Percentiles rank a stretch among this genome's conserved stretches.
phyloP scores from a whole-genome alignment of 2,113 vertebrate genomes.

The Gambusia affinis region DNA sequence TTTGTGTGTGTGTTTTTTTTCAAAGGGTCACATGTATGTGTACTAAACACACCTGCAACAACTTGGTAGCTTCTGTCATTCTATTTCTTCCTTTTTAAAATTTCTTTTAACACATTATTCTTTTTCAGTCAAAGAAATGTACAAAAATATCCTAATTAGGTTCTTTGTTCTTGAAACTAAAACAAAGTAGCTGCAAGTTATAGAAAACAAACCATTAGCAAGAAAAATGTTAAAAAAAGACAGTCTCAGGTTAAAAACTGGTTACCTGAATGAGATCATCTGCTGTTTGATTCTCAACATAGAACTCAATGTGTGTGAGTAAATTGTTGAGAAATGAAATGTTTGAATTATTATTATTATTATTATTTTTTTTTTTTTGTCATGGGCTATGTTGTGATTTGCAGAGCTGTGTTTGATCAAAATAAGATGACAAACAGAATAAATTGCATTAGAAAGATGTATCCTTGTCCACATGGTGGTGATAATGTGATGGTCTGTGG shows the following conservation, averaged over 20 bases:
- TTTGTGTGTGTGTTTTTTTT: no score
- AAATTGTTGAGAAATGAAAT: neutral
- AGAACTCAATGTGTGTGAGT: neutral
- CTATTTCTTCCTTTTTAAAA: no score
- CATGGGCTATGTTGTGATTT: neutral
- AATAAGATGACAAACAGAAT: no score
- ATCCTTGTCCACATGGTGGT: neutral
- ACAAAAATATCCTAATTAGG: neutral
- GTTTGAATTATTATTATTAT: neutral
- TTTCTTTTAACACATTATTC: no score
- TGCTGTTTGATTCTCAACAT: slow-evolving; percentile 4
- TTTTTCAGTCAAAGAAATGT: no score
- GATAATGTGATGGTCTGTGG: no score
- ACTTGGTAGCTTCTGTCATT: no score
- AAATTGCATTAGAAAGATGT: neutral
- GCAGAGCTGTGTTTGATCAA: neutral
- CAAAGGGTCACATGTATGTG: no score
- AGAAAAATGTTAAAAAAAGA: neutral
- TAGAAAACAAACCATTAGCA: neutral
- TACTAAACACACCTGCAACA: no score
- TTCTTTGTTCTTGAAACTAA: neutral
- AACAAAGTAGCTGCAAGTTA: neutral
- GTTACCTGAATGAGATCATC: neutral
- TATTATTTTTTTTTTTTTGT: neutral
- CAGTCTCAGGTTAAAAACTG: neutral